Conservation (phyloP, 2,113 vertebrate species). For the Rhinogobius similis region DNA sequence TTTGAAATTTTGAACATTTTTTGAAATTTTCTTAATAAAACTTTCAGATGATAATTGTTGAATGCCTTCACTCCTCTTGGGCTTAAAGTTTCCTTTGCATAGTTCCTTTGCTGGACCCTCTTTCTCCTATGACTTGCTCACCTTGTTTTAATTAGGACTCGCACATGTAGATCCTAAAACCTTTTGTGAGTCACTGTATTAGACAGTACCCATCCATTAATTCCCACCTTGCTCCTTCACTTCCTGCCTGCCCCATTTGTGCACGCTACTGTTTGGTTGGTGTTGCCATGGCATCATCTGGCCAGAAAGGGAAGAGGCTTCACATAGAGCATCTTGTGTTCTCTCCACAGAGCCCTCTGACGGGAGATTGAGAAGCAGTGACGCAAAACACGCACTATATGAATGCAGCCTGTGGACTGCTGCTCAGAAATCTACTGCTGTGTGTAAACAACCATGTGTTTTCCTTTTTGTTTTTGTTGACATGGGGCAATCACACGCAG, state of each 20-base stretch:
- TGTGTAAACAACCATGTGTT: slow-evolving; percentile 31
- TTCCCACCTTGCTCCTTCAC: slow-evolving; percentile 34
- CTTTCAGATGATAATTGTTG: slow-evolving; percentile 10
- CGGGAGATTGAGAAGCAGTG: slow-evolving; percentile 70
- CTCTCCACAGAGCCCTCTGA: slow-evolving; percentile 88
- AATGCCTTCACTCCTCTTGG: not conserved
- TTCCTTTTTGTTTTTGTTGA: slow-evolving; percentile 27
- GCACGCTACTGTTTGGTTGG: slow-evolving; percentile 71
- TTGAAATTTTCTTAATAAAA: not conserved
- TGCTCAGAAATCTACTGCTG: slow-evolving; percentile 70
- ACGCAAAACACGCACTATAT: slow-evolving; percentile 62
- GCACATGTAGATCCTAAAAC: slow-evolving; percentile 9
- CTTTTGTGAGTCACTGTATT: slow-evolving; percentile 34
- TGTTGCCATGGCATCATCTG: slow-evolving; percentile 75
- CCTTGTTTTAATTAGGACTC: slow-evolving; percentile 20
- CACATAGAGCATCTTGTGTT: slow-evolving; percentile 91
- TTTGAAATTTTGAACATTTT: slow-evolving; percentile 10
- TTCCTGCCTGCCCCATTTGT: slow-evolving; percentile 62
- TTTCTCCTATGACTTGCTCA: slow-evolving; percentile 13
- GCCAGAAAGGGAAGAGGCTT: slow-evolving; percentile 81
- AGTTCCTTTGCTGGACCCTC: not conserved
- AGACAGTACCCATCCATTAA: slow-evolving; percentile 40
- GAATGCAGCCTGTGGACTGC: slow-evolving; percentile 60
- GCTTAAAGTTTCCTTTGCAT: slow-evolving; percentile 17
- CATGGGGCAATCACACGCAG: slow-evolving; percentile 20